Conservation (phyloP, 2,888 invertebrate genomes). For the Drosophila infuscata region DNA sequence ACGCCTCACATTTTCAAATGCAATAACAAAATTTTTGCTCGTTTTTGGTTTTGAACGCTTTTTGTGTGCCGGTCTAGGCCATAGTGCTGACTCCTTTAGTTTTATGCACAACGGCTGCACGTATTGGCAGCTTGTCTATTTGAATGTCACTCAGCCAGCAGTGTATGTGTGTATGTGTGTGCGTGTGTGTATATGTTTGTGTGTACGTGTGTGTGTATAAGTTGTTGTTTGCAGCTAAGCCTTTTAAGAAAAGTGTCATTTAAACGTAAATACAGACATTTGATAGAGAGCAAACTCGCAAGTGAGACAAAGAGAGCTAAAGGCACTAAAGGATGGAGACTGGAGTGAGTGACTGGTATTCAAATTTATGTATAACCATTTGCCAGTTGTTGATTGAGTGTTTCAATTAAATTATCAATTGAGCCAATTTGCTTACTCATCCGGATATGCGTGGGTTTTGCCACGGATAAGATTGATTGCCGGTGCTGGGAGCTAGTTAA, state of each 20-base stretch:
- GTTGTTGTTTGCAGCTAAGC: constrained; percentile 58
- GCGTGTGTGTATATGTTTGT: constrained; percentile 22
- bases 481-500: constrained; percentile 57
- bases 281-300: constrained; percentile 43
- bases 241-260: constrained; percentile 79
- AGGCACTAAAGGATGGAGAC: not conserved
- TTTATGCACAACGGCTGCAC: constrained; percentile 75
- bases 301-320: not conserved
- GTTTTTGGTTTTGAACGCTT: constrained; percentile 67
- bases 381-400: constrained; percentile 75
- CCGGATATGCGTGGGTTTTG: constrained; percentile 33
- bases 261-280: constrained; percentile 80
- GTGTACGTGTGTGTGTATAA: constrained; percentile 13
- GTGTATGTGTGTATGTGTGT: constrained; percentile 11
- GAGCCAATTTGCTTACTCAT: constrained; percentile 60
- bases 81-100: constrained; percentile 76
- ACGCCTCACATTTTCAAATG: constrained; percentile 76
- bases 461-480: constrained; percentile 28
- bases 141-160: constrained; percentile 71
- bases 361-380: constrained; percentile 72
- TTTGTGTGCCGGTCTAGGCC: constrained; percentile 19
- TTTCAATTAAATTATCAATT: constrained; percentile 78
- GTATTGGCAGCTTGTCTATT: constrained; percentile 78
- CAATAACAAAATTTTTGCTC: constrained; percentile 75
- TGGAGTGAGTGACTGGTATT: constrained; percentile 35